Base-by-base conservation (phyloP, 2,113 vertebrate genomes). In the Calyptommatus sinebrachiatus region DNA sequence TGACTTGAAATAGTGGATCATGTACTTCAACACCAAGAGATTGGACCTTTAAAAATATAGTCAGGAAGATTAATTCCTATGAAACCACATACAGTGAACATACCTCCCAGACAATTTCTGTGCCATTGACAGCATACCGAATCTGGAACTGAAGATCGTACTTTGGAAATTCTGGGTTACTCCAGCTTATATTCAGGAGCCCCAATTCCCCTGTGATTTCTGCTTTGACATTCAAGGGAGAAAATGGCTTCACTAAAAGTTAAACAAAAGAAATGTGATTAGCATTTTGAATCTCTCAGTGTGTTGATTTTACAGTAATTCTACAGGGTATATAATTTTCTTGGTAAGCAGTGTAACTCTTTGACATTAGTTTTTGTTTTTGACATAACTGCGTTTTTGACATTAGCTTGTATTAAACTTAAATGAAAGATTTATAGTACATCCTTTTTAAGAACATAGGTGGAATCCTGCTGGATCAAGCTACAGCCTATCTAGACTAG, bases 231-330 rank as follows among this genome's bases (percentile, higher is more conserved):
- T 50, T 88, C 12, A 90, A 92, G 20, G 97, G 97, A 78, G 95
- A 79, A 63, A 95, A 89, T 0, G 96, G 97, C 88, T 97, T 99
- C 73, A 98, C 98, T 99, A 82, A 85, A 85, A 89, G 77, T 21
- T 1, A 46, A 83, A 86, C 73, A 81, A 4, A 80, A 79, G 14
- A n/a, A 8, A 31, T 75, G 29, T 62, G 41, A 80, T 4, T 61
- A 29, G 10, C 0, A 57, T 68, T n/a, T 20, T 70, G 24, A 12
- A 31, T 24, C 48, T 29, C 26, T 57, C 71, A 8, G 8, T 50
- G 48, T 14, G 12, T 50, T 50, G 12, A 9, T 50, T 50, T 50
- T 50, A 41, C 5, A 2, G 24, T 41, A 46, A 75, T 7, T 28
- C 0, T n/a, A 5, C 1, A 16, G 50, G 0, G 14, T 18, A 28